These are phyloP conservation scores for Popillia japonica DNA, from an alignment of 1,140 invertebrate species.

Conservation along the genomic window DNA sequence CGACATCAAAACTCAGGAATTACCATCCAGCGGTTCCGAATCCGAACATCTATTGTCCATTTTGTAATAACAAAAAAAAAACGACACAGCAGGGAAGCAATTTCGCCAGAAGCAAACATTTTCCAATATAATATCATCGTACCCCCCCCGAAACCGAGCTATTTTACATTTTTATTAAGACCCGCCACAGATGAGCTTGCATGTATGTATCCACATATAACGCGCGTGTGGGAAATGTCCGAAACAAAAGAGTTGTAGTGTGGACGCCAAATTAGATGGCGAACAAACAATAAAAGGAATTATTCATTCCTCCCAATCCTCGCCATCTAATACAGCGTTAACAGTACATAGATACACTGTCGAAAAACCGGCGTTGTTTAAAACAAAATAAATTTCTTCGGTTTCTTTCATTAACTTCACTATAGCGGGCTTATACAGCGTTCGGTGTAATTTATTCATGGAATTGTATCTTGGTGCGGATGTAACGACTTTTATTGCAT, in stretches of 20 bases:
- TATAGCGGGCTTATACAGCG: neutral
- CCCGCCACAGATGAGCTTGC: neutral
- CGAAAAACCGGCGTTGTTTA: neutral
- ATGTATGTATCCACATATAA: too few relatives aligned
- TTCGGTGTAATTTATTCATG: conserved; percentile 8
- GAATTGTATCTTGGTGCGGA: neutral
- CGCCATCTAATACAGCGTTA: too few relatives aligned
- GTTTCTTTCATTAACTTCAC: neutral
- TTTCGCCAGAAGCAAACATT: neutral
- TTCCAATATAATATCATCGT: neutral
- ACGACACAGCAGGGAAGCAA: neutral
- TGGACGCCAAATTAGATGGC: too few relatives aligned
- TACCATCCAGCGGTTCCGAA: neutral
- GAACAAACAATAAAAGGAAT: too few relatives aligned
- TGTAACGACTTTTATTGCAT: neutral
- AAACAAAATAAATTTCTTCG: neutral
- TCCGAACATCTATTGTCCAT: neutral
- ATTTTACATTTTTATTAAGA: conserved; percentile 20
- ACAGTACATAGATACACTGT: too few relatives aligned
- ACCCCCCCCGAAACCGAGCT: neutral
- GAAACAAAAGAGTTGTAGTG: too few relatives aligned
- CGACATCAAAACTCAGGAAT: neutral
- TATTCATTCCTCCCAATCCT: too few relatives aligned
- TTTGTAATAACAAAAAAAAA: neutral
- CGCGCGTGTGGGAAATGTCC: too few relatives aligned